Evolutionary conservation across 2,113 vertebrate species (phyloP).

Genomic region (Craseonycteris thonglongyai): DNA sequence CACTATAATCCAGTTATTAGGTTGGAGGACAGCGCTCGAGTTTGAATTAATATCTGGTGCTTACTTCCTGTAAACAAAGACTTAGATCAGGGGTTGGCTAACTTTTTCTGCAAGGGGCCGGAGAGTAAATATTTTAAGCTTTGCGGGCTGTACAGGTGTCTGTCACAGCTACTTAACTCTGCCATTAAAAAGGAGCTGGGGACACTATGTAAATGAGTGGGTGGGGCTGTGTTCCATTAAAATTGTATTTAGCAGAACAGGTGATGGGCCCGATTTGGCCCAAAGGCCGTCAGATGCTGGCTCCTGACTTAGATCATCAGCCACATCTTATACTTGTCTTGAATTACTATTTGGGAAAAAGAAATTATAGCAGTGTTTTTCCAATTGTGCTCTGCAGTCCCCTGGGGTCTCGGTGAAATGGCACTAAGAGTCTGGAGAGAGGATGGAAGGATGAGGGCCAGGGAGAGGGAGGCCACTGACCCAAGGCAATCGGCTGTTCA

Average conservation of each 20-base stretch:
- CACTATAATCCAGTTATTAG: not conserved
- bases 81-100: not conserved
- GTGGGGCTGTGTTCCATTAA: not conserved
- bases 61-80: not conserved
- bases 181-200: too few species aligned
- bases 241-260: not conserved
- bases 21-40: not conserved
- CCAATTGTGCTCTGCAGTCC: not conserved
- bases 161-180: not conserved
- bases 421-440: not conserved
- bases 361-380: not conserved
- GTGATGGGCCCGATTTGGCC: not conserved
- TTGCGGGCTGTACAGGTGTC: not conserved
- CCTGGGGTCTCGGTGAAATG: not conserved
- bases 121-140: not conserved
- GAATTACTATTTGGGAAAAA: not conserved
- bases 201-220: not conserved
- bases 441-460: not conserved
- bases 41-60: not conserved
- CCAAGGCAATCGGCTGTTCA: accelerated
- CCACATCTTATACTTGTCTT: not conserved
- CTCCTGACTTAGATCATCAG: not conserved
- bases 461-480: not conserved
- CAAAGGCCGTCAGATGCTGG: not conserved
- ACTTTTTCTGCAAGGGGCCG: not conserved